Evolutionary conservation across 2,797 vertebrate genomes (phyloP).

Genomic region (Bovichtus variegatus): DNA sequence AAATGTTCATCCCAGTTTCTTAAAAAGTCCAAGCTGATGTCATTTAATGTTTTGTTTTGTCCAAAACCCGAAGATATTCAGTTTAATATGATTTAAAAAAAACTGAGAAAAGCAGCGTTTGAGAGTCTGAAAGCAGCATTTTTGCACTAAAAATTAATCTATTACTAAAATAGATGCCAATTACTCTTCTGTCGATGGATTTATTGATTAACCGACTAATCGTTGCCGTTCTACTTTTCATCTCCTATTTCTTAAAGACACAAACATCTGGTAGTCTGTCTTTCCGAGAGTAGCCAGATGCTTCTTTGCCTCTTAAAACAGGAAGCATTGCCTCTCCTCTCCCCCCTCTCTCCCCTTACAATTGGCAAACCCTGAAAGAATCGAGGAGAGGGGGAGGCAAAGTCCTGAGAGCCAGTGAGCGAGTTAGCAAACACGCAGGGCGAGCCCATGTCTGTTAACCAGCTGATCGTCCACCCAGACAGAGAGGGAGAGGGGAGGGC

Average conservation of each 20-base stretch:
- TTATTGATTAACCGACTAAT: too few species aligned
- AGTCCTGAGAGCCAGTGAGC: constrained; percentile 30
- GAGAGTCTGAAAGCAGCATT: too few species aligned
- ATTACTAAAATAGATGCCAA: too few species aligned
- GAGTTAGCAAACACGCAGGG: constrained; percentile 48
- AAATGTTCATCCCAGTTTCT: too few species aligned
- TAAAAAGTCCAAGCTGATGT: too few species aligned
- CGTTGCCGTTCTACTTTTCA: constrained; percentile 5
- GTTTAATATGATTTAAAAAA: too few species aligned
- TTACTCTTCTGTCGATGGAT: too few species aligned
- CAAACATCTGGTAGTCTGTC: constrained; percentile 41
- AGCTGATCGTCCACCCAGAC: constrained; percentile 83
- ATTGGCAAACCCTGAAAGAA: constrained; percentile 66
- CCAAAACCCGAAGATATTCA: too few species aligned
- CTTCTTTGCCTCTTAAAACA: constrained; percentile 55
- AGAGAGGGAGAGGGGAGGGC: constrained; percentile 42
- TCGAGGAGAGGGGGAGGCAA: constrained; percentile 38
- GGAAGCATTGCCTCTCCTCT: constrained; percentile 42
- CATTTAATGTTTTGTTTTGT: too few species aligned
- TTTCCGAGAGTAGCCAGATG: constrained; percentile 43
- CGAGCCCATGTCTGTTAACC: constrained; percentile 73
- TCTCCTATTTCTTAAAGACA: constrained; percentile 24
- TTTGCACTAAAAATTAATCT: too few species aligned
- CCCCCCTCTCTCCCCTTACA: constrained; percentile 27
- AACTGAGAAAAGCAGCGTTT: too few species aligned